phyloP scores from a whole-genome alignment of 2,797 vertebrate genomes.

The Mallotus villosus region DNA sequence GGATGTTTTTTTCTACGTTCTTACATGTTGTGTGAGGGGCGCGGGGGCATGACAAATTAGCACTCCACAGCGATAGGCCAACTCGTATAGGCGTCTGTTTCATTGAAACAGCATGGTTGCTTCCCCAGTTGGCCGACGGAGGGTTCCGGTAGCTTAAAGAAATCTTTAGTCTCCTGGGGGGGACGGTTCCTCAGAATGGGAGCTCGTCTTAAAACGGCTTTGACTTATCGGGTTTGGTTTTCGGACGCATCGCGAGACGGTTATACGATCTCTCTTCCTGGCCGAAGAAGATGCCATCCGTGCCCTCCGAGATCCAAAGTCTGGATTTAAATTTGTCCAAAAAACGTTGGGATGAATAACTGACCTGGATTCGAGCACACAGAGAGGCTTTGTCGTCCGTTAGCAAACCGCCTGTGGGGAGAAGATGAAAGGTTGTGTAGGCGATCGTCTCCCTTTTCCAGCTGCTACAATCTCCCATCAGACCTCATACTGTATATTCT shows the following conservation, averaged over 20 bases:
- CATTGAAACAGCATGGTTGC: slow-evolving; percentile 68
- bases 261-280: slow-evolving; percentile 26
- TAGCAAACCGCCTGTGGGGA: slow-evolving; percentile 15
- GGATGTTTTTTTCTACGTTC: slow-evolving; percentile 36
- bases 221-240: not conserved
- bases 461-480: slow-evolving; percentile 14
- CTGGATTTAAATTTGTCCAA: slow-evolving; percentile 35
- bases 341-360: slow-evolving; percentile 35
- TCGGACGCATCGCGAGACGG: slow-evolving; percentile 32
- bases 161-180: slow-evolving; percentile 39
- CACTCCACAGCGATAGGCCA: slow-evolving; percentile 62
- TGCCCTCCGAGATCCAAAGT: slow-evolving; percentile 34
- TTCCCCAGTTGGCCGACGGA: slow-evolving; percentile 67
- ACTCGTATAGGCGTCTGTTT: slow-evolving; percentile 68
- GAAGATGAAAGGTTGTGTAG: slow-evolving; percentile 2
- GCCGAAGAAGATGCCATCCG: slow-evolving; percentile 51
- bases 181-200: slow-evolving; percentile 44
- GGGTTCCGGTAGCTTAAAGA: slow-evolving; percentile 53
- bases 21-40: slow-evolving; percentile 60
- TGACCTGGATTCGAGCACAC: slow-evolving; percentile 56
- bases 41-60: slow-evolving; percentile 75
- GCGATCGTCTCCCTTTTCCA: slow-evolving; percentile 11
- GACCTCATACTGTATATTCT: slow-evolving; percentile 47
- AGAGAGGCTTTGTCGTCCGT: slow-evolving; percentile 43
- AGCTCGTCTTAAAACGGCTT: slow-evolving; percentile 26